Conservation (phyloP, 2,797 vertebrate species). For the Chaunax sp. region DNA sequence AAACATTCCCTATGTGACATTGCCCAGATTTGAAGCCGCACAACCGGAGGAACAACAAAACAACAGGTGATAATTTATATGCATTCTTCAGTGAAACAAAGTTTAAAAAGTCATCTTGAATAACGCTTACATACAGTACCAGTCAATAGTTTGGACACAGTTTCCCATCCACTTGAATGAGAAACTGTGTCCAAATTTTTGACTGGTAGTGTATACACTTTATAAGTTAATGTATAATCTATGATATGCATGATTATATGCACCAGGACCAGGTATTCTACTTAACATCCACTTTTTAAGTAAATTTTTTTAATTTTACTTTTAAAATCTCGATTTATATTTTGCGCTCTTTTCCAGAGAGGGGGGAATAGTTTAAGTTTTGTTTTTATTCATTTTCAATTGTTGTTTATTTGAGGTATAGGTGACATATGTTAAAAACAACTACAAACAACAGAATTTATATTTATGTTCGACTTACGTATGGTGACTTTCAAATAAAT, state of each 20-base stretch:
- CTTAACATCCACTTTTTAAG: neutral
- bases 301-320: constrained; percentile 11
- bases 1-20: constrained; percentile 45
- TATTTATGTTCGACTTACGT: neutral
- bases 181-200: too few species aligned
- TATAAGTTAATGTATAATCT: neutral
- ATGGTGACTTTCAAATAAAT: neutral
- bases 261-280: neutral
- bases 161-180: too few species aligned
- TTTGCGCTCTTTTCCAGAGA: too few species aligned
- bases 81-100: constrained; percentile 19
- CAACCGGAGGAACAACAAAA: too few species aligned
- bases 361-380: too few species aligned
- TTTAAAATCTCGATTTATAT: constrained; percentile 5
- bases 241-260: neutral
- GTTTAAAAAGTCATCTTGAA: constrained; percentile 30
- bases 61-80: constrained; percentile 52
- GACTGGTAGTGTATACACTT: too few species aligned
- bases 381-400: too few species aligned
- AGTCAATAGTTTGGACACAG: too few species aligned
- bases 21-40: constrained; percentile 41
- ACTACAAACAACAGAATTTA: neutral
- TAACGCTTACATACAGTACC: too few species aligned
- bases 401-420: too few species aligned
- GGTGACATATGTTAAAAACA: too few species aligned